Base-by-base conservation (phyloP, 2,797 vertebrate genomes). In the Setipinna tenuifilis region DNA sequence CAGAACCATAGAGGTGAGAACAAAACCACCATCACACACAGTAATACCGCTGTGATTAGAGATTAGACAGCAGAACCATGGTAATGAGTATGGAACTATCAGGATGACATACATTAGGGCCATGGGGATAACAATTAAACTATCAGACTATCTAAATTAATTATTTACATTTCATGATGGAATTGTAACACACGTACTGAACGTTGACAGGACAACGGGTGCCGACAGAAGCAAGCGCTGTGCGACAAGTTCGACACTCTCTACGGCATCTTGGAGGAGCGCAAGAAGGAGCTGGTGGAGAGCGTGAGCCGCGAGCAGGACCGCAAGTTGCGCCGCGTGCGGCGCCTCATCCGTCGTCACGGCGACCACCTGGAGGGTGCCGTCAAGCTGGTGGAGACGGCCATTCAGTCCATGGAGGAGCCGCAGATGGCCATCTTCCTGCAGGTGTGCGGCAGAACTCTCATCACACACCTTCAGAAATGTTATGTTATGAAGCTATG, bases 331-430 rank as follows among this genome's bases (percentile, higher is more conserved):
- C 94, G 93, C 87, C 93, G 87, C 0, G 93, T 98, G 0, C 94
- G 96, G 0, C 89, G 93, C 0, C 96, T 97, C 89, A 96, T 98
- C 84, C 94, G 95, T 3, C 93, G 90, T 85, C 96, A 97, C 0
- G 90, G 95, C 0, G 96, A 97, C 88, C 94, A 96, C 88, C 94
- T 98, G 89, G 97, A 98, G 91, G 90, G 89, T 9, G 95, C 96
- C 0, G 95, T 95, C 46, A 95, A 96, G 19, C 95, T 98, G 89
- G 97, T 99, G 87, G 97, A 98, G 93, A 90, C 95, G 0, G 96
- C 97, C 85, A 96, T 98, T 82, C 96, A 95, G 86, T 95, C 95
- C 88, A 97, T 97, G 96, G 97, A 97, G 83, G 97, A 98, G 92
- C 95, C 96, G 0, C 96, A 97, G 91, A 96, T 97, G 96, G 93